phyloP scores from a whole-genome alignment of 2,888 invertebrate species.

The Chalcosyrphus nemorum region DNA sequence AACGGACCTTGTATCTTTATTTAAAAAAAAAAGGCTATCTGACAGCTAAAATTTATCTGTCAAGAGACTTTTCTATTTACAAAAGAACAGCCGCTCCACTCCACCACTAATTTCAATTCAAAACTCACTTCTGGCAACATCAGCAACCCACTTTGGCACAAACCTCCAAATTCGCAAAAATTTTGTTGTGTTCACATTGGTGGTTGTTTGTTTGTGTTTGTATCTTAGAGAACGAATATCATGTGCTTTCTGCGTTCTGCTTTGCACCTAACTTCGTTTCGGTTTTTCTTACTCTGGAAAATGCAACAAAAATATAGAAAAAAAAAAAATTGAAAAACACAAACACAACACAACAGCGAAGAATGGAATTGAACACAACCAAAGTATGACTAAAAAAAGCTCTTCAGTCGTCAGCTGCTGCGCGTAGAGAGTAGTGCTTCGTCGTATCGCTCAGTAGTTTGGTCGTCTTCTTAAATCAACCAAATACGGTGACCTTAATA shows the following conservation, averaged over 20 bases:
- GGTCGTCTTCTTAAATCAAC: slow-evolving; percentile 21
- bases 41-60: too few relatives aligned
- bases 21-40: too few relatives aligned
- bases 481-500: slow-evolving; percentile 53
- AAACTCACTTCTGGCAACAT: slow-evolving; percentile 42
- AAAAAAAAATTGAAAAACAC: not conserved
- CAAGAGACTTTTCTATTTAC: too few relatives aligned
- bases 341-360: too few relatives aligned
- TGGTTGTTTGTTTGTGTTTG: not conserved
- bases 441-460: slow-evolving; percentile 46
- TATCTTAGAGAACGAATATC: slow-evolving; percentile 54
- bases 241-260: slow-evolving; percentile 50
- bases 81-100: too few relatives aligned
- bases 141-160: slow-evolving; percentile 31
- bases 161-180: slow-evolving; percentile 48
- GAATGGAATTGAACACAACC: slow-evolving; percentile 41
- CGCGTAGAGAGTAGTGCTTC: slow-evolving; percentile 79
- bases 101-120: too few relatives aligned
- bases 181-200: slow-evolving; percentile 34
- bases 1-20: too few relatives aligned
- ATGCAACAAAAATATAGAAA: too few relatives aligned
- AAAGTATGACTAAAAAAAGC: slow-evolving; percentile 76
- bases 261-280: slow-evolving; percentile 13
- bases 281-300: slow-evolving; percentile 28
- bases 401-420: slow-evolving; percentile 81